A percentile compares a stretch with the other conserved stretches of the same genome.
Evolutionary conservation across 2,797 vertebrate species (phyloP).

Genomic region (Nyctalus aviator): DNA sequence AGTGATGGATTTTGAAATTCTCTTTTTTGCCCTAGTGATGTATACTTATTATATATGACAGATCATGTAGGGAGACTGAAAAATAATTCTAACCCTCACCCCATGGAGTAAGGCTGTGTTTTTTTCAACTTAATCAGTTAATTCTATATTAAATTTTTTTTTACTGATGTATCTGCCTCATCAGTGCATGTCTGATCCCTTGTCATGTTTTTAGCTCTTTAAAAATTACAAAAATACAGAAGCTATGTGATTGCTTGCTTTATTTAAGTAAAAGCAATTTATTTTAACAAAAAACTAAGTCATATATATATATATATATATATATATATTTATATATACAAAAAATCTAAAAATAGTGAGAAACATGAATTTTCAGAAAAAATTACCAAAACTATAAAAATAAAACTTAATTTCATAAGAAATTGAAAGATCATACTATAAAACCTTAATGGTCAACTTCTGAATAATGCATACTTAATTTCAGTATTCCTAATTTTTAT

Average conservation of each 20-base stretch:
- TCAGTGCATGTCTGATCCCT: background rate
- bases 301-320: background rate
- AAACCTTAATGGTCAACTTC: conserved; percentile 23
- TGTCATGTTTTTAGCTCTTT: conserved; percentile 20
- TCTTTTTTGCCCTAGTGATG: background rate
- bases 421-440: conserved; percentile 26
- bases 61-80: conserved; percentile 12
- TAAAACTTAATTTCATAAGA: conserved; percentile 25
- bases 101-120: conserved; percentile 6
- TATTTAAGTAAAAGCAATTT: conserved; percentile 58
- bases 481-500: conserved; percentile 51
- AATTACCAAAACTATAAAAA: conserved; percentile 36
- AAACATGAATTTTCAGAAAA: conserved; percentile 60
- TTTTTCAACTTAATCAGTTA: conserved; percentile 51
- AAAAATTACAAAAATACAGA: background rate
- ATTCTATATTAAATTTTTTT: conserved; percentile 30
- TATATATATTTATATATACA: no score
- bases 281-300: conserved; percentile 43
- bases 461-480: conserved; percentile 47
- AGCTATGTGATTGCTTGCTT: background rate
- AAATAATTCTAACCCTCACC: conserved; percentile 34
- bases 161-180: background rate
- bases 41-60: background rate
- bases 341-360: conserved; percentile 26
- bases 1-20: background rate